These are phyloP conservation scores for Hypselothyrea guttata DNA, from an alignment of 2,888 invertebrate genomes.

Conservation along the genomic window DNA sequence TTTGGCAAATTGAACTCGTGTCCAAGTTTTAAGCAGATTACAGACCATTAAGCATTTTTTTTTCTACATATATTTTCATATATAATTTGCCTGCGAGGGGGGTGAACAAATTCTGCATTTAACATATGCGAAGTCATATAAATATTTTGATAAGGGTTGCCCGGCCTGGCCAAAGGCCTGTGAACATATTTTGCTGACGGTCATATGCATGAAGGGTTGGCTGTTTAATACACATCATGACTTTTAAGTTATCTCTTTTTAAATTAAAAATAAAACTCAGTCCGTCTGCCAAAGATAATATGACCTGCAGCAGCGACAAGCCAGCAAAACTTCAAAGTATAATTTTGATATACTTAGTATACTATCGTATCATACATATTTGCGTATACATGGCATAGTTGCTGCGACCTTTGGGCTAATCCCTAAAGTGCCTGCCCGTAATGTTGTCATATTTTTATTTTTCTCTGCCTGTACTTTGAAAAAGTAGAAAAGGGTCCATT, in stretches of 20 bases:
- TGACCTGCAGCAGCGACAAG: slow-evolving; percentile 21
- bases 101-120: slow-evolving; percentile 54
- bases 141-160: slow-evolving; percentile 79
- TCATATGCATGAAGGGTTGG: slow-evolving; percentile 47
- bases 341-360: slow-evolving; percentile 19
- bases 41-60: slow-evolving; percentile 77
- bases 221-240: slow-evolving; percentile 72
- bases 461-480: too few species aligned
- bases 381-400: slow-evolving; percentile 32
- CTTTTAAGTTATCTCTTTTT: slow-evolving; percentile 74
- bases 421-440: slow-evolving; percentile 69
- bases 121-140: slow-evolving; percentile 74
- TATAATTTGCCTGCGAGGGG: slow-evolving; percentile 28
- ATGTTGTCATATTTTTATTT: slow-evolving; percentile 60
- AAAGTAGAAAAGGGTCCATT: too few species aligned
- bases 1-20: slow-evolving; percentile 75
- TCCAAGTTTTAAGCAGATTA: slow-evolving; percentile 79
- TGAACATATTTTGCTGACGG: slow-evolving; percentile 55
- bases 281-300: slow-evolving; percentile 34
- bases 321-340: slow-evolving; percentile 61
- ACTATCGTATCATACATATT: slow-evolving; percentile 13
- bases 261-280: slow-evolving; percentile 55
- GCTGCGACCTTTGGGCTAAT: slow-evolving; percentile 59
- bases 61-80: too few species aligned
- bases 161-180: slow-evolving; percentile 52